Base-by-base conservation (phyloP, 1,140 invertebrate species). In the Arion vulgaris region DNA sequence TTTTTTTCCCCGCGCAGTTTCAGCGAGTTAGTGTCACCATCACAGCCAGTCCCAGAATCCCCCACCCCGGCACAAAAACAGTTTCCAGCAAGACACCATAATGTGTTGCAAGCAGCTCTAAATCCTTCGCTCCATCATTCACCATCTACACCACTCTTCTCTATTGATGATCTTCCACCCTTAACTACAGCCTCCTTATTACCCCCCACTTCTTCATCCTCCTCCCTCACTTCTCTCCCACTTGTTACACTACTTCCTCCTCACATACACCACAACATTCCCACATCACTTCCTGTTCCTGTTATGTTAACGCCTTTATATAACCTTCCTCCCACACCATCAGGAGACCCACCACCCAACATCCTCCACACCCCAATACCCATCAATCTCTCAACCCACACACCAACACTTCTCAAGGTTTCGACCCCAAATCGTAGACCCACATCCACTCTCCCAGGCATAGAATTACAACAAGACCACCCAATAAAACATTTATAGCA, bases 11-110 rank as follows among this genome's bases (percentile, higher is more conserved):
- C 11, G 26, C 34, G 71, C 68, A 81, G 80, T 62, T 81, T 81
- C 80, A 81, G 80, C 32, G 80, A 73, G 28, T 41, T 81, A 28
- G 71, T 81, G 69, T n/a, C 71, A 28, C 68, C 71, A 19, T 81
- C 80, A 32, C 34, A 51, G 15, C 1, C 49, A 19, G 51, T 66
- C 69, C 69, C 80, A 39, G 51, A 28, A 36, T 53, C 80, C 5
- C 4, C 80, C 34, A 51, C 2, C 45, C 62, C 26, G 1, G 39
- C 62, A 36, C 41, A 38, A 15, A 79, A 69, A 45, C 69, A 73
- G 71, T 74, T 81, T 11, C 80, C 80, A 57, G 69, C 49, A 2
- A 39, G 80, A 74, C 71, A 81, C 36, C 68, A 62, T 15, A 74
- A 69, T 49, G 51, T 74, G 11, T n/a, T 81, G 11, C 69, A 81